Evolutionary conservation across 2,113 vertebrate species (phyloP).

Genomic region (Strigops habroptila): DNA sequence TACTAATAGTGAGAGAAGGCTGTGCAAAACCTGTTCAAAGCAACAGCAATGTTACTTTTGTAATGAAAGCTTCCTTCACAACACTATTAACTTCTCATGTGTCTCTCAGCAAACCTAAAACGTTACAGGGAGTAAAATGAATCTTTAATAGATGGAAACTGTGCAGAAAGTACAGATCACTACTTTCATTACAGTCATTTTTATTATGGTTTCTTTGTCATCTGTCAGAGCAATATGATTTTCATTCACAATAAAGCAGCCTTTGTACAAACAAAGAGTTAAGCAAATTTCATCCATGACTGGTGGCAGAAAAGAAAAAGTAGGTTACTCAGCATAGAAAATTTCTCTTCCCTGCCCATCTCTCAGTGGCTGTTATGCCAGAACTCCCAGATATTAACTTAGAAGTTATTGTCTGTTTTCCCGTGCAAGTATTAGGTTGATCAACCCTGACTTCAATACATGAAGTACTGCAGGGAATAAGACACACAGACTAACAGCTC

Average conservation of each 20-base stretch:
- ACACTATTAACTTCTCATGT: neutral
- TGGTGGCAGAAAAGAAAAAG: slow-evolving; percentile 18
- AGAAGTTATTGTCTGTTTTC: neutral
- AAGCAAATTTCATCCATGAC: slow-evolving; percentile 3
- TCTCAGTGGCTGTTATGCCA: neutral
- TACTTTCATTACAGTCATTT: neutral
- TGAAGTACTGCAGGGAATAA: neutral
- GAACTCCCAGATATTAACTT: neutral
- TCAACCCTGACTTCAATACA: neutral
- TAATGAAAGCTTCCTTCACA: neutral
- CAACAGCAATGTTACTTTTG: neutral
- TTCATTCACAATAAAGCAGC: neutral
- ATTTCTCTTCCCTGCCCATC: neutral
- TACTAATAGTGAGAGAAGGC: neutral
- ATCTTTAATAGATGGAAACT: neutral
- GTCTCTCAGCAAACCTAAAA: neutral
- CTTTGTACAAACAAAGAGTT: slow-evolving; percentile 45
- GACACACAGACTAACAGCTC: neutral
- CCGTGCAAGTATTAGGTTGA: neutral
- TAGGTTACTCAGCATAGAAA: slow-evolving; percentile 15
- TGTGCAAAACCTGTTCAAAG: neutral
- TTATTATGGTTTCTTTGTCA: neutral
- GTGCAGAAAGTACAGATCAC: neutral
- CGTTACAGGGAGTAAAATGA: accelerated
- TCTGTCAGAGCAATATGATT: neutral